A percentile compares a stretch with the other conserved stretches of the same genome.
These are phyloP conservation scores for Megaleporinus macrocephalus DNA, from an alignment of 2,113 vertebrate genomes.

Conservation along the genomic window DNA sequence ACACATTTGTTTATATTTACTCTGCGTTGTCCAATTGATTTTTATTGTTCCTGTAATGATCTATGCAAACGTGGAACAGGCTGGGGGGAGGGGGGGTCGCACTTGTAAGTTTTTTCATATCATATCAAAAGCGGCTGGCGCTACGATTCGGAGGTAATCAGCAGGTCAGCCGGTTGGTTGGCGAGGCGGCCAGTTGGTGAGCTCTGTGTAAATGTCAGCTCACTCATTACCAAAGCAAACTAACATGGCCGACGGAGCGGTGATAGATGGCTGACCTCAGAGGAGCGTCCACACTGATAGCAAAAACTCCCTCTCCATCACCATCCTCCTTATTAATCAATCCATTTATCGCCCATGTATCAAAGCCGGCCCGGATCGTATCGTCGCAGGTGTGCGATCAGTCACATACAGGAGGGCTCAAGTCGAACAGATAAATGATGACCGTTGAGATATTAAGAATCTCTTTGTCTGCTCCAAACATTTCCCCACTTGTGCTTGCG, in stretches of 20 bases:
- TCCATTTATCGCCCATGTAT: constrained; percentile 79
- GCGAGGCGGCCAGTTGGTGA: constrained; percentile 59
- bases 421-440: constrained; percentile 11
- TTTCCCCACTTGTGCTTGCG: constrained; percentile 38
- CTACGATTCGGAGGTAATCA: constrained; percentile 77
- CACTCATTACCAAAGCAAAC: constrained; percentile 75
- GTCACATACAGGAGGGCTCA: constrained; percentile 63
- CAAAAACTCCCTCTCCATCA: constrained; percentile 45
- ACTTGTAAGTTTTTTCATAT: constrained; percentile 23
- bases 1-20: constrained; percentile 76
- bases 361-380: constrained; percentile 74
- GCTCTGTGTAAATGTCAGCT: constrained; percentile 80
- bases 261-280: constrained; percentile 70
- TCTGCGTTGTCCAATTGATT: constrained; percentile 70
- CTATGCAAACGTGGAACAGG: constrained; percentile 62
- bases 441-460: constrained; percentile 1
- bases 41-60: constrained; percentile 67
- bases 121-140: constrained; percentile 67
- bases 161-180: constrained; percentile 63
- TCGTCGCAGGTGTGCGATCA: constrained; percentile 57
- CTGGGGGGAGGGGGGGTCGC: constrained; percentile 57
- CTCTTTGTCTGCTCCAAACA: neutral
- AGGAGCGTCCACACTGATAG: neutral
- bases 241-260: constrained; percentile 67
- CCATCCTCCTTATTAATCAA: constrained; percentile 74